These are phyloP conservation scores for Drosophila stalkeri DNA, from an alignment of 2,888 invertebrate species.

Conservation along the genomic window DNA sequence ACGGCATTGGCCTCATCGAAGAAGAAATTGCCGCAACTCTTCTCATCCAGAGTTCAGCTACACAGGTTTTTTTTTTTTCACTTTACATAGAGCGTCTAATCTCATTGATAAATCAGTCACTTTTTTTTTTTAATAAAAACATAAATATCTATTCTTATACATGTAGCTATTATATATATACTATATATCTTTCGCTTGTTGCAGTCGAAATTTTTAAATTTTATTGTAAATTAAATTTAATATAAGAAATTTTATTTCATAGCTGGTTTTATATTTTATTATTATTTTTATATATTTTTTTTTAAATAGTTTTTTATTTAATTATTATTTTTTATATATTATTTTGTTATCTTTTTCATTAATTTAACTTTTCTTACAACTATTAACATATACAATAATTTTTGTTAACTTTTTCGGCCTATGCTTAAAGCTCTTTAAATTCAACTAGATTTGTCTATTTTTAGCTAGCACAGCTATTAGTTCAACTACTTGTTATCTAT, in stretches of 20 bases:
- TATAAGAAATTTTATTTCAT: neutral
- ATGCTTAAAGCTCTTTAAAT: neutral
- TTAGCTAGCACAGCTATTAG: neutral
- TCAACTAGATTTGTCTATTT: neutral
- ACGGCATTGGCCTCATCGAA: constrained; percentile 68
- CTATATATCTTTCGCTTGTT: neutral
- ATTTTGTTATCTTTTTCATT: neutral
- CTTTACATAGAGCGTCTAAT: neutral
- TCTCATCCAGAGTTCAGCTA: constrained; percentile 44
- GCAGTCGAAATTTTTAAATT: neutral
- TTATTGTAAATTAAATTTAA: too few relatives aligned
- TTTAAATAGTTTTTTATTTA: neutral
- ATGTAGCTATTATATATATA: neutral
- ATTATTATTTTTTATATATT: neutral
- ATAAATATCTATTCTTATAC: neutral
- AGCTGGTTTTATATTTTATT: neutral
- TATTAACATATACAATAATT: neutral
- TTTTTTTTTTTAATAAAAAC: neutral
- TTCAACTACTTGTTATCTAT: constrained; percentile 4
- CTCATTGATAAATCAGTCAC: constrained; percentile 44
- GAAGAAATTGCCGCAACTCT: constrained; percentile 72
- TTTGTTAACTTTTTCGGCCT: neutral
- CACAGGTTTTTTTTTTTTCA: constrained; percentile 21
- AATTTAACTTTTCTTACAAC: neutral
- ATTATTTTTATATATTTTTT: too few relatives aligned